A percentile compares a stretch with the other conserved stretches of the same genome.
Conservation (phyloP, 1,140 invertebrate genomes). For the Melanaphis sacchari region DNA sequence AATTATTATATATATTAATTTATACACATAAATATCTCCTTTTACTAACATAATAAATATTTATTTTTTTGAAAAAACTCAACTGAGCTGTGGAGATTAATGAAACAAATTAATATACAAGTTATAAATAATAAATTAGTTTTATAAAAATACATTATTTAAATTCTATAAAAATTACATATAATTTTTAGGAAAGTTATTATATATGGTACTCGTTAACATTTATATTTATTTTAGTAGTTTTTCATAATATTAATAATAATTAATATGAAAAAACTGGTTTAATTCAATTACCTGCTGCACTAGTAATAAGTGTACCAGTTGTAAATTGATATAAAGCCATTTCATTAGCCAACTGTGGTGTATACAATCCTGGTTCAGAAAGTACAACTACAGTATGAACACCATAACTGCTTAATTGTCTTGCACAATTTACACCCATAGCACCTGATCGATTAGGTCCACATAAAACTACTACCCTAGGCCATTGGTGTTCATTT, state of each 20-base stretch:
- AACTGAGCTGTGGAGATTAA: background rate
- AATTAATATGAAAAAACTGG: background rate
- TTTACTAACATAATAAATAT: background rate
- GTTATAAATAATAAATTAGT: background rate
- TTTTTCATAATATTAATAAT: background rate
- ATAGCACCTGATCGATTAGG: slow-evolving; percentile 74
- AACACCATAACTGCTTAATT: slow-evolving; percentile 83
- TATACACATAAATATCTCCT: background rate
- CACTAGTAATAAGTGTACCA: slow-evolving; percentile 67
- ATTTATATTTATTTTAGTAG: background rate
- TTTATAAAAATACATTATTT: background rate
- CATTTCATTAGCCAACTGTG: slow-evolving; percentile 67
- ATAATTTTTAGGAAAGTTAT: background rate
- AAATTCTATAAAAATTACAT: too few relatives aligned
- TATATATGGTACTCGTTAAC: background rate
- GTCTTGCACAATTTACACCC: slow-evolving; percentile 73
- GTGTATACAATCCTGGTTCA: slow-evolving; percentile 64
- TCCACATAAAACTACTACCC: slow-evolving; percentile 78
- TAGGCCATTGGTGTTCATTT: slow-evolving; percentile 82
- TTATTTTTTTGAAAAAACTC: too few relatives aligned
- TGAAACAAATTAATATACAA: background rate
- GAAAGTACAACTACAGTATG: slow-evolving; percentile 74
- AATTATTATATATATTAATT: background rate
- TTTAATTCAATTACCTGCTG: slow-evolving; percentile 64
- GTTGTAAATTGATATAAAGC: slow-evolving; percentile 71